Percentiles rank a stretch among this genome's conserved stretches.
Conservation (phyloP, 2,888 invertebrate species). For the Ophioninae sp. region DNA sequence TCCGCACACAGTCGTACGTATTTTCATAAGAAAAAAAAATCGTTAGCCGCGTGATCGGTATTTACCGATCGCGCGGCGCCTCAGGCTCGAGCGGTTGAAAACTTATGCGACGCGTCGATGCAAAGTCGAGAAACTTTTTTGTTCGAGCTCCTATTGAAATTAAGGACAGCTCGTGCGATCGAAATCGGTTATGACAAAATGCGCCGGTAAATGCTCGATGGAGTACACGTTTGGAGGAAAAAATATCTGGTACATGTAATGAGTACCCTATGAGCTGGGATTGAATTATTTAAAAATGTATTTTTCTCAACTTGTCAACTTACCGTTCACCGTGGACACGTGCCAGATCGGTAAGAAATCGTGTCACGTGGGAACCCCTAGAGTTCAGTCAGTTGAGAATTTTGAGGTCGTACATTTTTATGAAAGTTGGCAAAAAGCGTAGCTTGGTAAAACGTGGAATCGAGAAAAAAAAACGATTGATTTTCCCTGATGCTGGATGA, state of each 20-base stretch:
- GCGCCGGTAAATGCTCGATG: conserved; percentile 14
- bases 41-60: conserved; percentile 44
- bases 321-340: conserved; percentile 1
- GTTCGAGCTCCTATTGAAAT: conserved; percentile 25
- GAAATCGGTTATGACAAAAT: conserved; percentile 42
- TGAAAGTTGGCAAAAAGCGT: not conserved
- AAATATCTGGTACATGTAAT: conserved; percentile 15
- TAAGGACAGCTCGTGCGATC: conserved; percentile 57
- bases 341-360: not conserved
- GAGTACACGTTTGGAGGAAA: conserved; percentile 12
- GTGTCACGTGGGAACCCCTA: not conserved
- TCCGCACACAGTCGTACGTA: not conserved
- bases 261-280: not conserved
- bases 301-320: not conserved
- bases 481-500: not conserved
- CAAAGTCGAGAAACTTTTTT: conserved; percentile 10
- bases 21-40: conserved; percentile 18
- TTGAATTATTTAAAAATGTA: conserved; percentile 5
- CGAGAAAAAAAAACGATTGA: not conserved
- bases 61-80: conserved; percentile 46
- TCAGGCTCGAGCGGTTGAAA: conserved; percentile 39
- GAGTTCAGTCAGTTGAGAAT: not conserved
- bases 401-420: not conserved
- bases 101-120: conserved; percentile 46
- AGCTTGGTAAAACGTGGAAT: not conserved